Percentiles rank a stretch among this genome's conserved stretches.
Evolutionary conservation across 2,888 invertebrate species (phyloP).

Genomic region (Pseudococcus viburni): DNA sequence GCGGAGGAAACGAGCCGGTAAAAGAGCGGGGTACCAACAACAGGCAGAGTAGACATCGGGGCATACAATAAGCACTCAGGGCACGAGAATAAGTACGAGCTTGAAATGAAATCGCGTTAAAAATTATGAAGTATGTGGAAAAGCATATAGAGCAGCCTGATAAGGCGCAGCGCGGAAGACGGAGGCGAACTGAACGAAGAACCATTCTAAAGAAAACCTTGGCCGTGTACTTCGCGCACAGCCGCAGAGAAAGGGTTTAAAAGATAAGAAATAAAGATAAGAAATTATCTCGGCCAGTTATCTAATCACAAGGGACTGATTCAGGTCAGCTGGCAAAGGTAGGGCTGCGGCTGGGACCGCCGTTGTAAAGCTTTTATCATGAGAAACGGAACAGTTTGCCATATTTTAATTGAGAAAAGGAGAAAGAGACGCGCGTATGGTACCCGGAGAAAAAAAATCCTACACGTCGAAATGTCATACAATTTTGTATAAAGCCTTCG

Average conservation of each 20-base stretch:
- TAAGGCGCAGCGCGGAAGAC: not conserved
- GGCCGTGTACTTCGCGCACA: not conserved
- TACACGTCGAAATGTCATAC: conserved; percentile 64
- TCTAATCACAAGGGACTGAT: conserved; percentile 63
- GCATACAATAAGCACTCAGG: not conserved
- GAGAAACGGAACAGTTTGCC: conserved; percentile 66
- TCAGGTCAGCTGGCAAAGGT: conserved; percentile 65
- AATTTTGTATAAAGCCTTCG: conserved; percentile 59
- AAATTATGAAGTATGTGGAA: not conserved
- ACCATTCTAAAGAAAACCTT: conserved; percentile 61
- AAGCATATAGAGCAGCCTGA: not conserved
- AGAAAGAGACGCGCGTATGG: not conserved
- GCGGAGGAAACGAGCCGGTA: not conserved
- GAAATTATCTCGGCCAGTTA: conserved; percentile 61
- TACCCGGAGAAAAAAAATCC: not conserved
- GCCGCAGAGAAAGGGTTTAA: conserved; percentile 55
- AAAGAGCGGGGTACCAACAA: not conserved
- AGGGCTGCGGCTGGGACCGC: not conserved
- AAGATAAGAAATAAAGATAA: conserved; percentile 63
- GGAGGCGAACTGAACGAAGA: not conserved
- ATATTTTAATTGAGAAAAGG: conserved; percentile 61
- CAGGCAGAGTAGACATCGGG: not conserved
- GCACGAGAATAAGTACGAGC: not conserved
- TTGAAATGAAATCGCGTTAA: not conserved
- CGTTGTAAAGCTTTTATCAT: conserved; percentile 32